These are phyloP conservation scores for Oryzias celebensis DNA, from an alignment of 2,113 vertebrate species.

Conservation along the genomic window DNA sequence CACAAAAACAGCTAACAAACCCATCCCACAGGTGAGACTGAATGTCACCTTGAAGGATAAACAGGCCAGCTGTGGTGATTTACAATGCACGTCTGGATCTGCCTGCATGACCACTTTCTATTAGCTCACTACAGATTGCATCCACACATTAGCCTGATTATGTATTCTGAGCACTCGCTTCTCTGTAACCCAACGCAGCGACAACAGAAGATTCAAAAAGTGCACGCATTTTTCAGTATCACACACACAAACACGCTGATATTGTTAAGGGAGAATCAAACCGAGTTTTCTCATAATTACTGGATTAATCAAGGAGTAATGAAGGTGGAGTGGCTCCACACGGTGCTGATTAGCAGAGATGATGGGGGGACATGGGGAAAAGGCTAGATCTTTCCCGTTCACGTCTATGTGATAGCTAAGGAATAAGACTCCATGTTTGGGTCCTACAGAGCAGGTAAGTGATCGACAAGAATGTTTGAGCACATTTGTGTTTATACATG, in stretches of 20 bases:
- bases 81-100: constrained; percentile 48
- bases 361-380: constrained; percentile 54
- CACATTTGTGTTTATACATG: constrained; percentile 9
- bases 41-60: constrained; percentile 63
- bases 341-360: constrained; percentile 66
- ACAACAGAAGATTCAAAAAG: background rate
- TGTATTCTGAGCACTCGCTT: constrained; percentile 30
- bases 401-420: constrained; percentile 2
- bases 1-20: background rate
- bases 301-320: constrained; percentile 69
- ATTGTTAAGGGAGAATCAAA: constrained; percentile 52
- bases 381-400: constrained; percentile 26
- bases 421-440: constrained; percentile 45
- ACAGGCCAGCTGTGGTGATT: constrained; percentile 48
- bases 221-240: background rate
- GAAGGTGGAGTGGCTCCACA: constrained; percentile 71
- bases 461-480: constrained; percentile 25
- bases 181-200: background rate
- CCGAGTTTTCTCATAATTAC: constrained; percentile 61
- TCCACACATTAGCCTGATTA: constrained; percentile 26
- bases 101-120: constrained; percentile 51
- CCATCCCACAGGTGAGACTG: constrained; percentile 39
- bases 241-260: constrained; percentile 8
- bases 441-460: constrained; percentile 27
- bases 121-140: constrained; percentile 58